Conservation (phyloP, 2,888 invertebrate species). For the Polymixis lichenea region DNA sequence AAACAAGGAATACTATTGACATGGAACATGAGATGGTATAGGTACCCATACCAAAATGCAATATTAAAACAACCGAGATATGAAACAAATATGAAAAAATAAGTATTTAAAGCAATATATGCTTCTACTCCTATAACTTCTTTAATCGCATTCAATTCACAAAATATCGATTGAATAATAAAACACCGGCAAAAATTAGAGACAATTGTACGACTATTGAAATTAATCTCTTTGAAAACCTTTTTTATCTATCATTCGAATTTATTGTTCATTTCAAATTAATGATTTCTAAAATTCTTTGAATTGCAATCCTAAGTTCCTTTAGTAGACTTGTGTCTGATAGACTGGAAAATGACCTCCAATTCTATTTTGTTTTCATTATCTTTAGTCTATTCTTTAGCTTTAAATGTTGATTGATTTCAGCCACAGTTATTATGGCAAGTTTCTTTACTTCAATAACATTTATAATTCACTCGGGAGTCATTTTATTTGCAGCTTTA, state of each 20-base stretch:
- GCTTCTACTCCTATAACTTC: not conserved
- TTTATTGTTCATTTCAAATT: constrained; percentile 37
- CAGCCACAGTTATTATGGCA: not conserved
- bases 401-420: constrained; percentile 32
- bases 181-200: not conserved
- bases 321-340: constrained; percentile 11
- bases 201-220: not conserved
- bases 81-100: not conserved
- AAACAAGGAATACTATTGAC: not conserved
- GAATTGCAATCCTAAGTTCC: constrained; percentile 22
- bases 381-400: not conserved
- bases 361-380: constrained; percentile 29
- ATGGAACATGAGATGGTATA: not conserved
- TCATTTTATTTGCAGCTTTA: not conserved
- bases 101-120: not conserved
- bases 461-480: not conserved
- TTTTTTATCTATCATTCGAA: constrained; percentile 20
- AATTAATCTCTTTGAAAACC: constrained; percentile 18
- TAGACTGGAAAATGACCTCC: constrained; percentile 42
- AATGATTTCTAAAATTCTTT: constrained; percentile 32
- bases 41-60: not conserved
- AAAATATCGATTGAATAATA: not conserved
- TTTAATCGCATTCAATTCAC: not conserved
- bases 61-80: not conserved
- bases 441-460: constrained; percentile 7